Evolutionary conservation across 2,797 vertebrate species (phyloP), one percentile per base, ranked within the genome.

Genomic region (Sebastes itinus): DNA sequence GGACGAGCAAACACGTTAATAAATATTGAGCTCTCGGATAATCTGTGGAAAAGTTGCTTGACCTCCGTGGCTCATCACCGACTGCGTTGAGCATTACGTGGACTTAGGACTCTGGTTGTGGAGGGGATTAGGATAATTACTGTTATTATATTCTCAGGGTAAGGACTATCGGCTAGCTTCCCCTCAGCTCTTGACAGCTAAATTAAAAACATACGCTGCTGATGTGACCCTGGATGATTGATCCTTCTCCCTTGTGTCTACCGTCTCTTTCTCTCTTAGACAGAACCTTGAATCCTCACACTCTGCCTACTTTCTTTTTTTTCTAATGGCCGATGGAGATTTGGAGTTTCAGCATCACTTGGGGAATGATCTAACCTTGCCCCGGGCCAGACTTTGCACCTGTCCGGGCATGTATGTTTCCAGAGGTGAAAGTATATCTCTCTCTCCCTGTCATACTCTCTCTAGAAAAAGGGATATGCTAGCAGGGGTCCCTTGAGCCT

Each of bases 101-200:
- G 81, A 83, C 1, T 91, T 90, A 83, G 80, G 86, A 88, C 54
- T 87, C 67, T 68, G 87, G 87, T 84, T 92, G 88, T 92, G 89
- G 77, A 91, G 84, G 87, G 94, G 94, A 95, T 95, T 95, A 95
- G 84, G 82, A 91, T 95, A 95, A 96, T 96, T 94, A 92, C 85
- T 81, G 91, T 91, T 93, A 95, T 95, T 95, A 95, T 94, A 94
- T 93, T 93, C 91, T 91, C 84, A 52, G 87, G 69, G 79, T 87
- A 85, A 90, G 92, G 85, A 89, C 92, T 88, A 92, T 81, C 65
- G 69, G 81, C 88, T 78, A 77, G 75, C 73, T 70, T 87, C 71
- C 56, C 83, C 84, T 85, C 84, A 81, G 88, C 82, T 89, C 90
- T 87, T 93, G 92, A 94, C 90, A 94, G 92, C 82, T 93, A 93